Conservation (phyloP, 2,888 invertebrate species). For the Microctonus hyperodae region DNA sequence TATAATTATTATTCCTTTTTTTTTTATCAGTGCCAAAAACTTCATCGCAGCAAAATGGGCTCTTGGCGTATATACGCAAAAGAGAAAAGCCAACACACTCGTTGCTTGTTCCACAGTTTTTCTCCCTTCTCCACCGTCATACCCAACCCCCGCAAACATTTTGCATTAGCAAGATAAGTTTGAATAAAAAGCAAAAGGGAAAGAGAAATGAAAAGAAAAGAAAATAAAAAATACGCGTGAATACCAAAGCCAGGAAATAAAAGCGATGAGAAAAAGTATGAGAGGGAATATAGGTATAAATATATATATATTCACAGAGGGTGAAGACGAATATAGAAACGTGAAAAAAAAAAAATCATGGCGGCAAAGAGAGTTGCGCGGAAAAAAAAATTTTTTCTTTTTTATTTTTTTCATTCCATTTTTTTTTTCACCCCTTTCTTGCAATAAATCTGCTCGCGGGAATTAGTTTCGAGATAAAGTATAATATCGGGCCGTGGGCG, state of each 20-base stretch:
- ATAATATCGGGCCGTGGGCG: conserved; percentile 63
- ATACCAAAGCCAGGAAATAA: conserved; percentile 14
- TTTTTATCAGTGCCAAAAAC: conserved; percentile 40
- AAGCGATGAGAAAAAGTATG: conserved; percentile 15
- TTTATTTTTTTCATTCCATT: conserved; percentile 9
- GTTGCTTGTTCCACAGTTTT: conserved; percentile 31
- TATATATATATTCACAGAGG: not conserved
- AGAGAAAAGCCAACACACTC: conserved; percentile 21
- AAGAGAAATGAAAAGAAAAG: not conserved
- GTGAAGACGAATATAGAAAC: not conserved
- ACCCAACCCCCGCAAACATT: conserved; percentile 42
- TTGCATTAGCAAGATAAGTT: conserved; percentile 61
- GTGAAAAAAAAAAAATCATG: not conserved
- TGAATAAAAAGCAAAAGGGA: conserved; percentile 31
- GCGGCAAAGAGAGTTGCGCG: conserved; percentile 30
- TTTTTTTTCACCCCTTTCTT: conserved; percentile 60
- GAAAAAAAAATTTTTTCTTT: conserved; percentile 2
- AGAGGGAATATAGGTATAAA: conserved; percentile 1
- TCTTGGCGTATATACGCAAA: conserved; percentile 17
- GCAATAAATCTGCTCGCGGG: conserved; percentile 63
- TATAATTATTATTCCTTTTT: conserved; percentile 24
- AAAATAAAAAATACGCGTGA: not conserved
- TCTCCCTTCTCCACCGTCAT: not conserved
- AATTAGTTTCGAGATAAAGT: conserved; percentile 64
- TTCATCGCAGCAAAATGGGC: conserved; percentile 30